Conservation (phyloP, 1,140 invertebrate genomes). For the Caenorhabditis elegans region DNA sequence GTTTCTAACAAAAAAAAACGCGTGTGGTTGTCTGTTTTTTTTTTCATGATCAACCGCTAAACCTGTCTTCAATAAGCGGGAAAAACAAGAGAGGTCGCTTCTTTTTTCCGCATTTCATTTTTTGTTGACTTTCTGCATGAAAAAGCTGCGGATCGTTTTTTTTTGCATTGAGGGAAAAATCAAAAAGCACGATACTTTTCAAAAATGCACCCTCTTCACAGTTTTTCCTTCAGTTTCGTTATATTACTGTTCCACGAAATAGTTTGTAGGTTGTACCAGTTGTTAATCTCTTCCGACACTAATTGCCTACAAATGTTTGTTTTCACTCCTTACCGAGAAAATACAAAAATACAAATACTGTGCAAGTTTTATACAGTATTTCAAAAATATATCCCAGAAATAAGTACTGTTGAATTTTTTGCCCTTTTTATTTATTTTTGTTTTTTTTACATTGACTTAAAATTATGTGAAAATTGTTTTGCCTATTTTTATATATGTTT, state of each 20-base stretch:
- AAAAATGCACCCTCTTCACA: neutral
- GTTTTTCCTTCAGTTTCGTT: neutral
- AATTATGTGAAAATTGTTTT: too few relatives aligned
- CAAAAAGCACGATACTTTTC: neutral
- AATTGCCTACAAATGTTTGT: slow-evolving; percentile 12
- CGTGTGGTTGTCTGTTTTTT: slow-evolving; percentile 5
- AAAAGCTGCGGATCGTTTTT: neutral
- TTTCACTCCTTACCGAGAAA: neutral
- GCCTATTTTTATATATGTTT: too few relatives aligned
- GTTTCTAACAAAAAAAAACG: neutral
- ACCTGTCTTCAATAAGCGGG: slow-evolving; percentile 28
- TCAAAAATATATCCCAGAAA: too few relatives aligned
- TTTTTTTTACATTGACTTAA: too few relatives aligned
- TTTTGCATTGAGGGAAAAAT: too few relatives aligned
- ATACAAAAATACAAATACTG: too few relatives aligned
- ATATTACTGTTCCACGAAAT: neutral
- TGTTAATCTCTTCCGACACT: neutral
- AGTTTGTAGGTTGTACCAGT: neutral
- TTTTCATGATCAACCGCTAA: slow-evolving; percentile 16
- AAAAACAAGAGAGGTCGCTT: slow-evolving; percentile 28
- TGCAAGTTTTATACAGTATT: too few relatives aligned
- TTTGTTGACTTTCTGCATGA: slow-evolving; percentile 21
- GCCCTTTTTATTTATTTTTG: too few relatives aligned
- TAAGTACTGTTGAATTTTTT: too few relatives aligned
- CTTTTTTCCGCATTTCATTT: neutral